Evolutionary conservation across 2,888 invertebrate genomes (phyloP).

Genomic region (Agrotis segetum): DNA sequence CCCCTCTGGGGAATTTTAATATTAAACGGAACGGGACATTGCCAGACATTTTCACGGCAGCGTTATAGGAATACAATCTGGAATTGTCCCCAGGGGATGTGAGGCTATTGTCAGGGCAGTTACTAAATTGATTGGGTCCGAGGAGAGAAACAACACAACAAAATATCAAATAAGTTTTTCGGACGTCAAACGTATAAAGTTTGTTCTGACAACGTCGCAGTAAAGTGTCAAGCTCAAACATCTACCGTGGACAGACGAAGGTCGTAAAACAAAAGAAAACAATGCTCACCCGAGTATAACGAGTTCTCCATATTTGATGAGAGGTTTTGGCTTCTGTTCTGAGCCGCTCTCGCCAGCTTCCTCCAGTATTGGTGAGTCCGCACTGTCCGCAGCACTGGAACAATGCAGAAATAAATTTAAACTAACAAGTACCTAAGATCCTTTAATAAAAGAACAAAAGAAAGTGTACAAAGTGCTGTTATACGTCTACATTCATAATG

Average conservation of each 20-base stretch:
- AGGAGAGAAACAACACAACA: constrained; percentile 26
- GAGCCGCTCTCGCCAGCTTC: constrained; percentile 94
- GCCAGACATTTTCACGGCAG: constrained; percentile 17
- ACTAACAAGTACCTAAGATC: constrained; percentile 8
- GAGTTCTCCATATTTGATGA: constrained; percentile 97
- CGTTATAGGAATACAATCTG: constrained; percentile 26
- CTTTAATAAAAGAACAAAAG: constrained; percentile 32
- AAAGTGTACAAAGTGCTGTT: constrained; percentile 9
- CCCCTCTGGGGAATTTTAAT: constrained; percentile 45
- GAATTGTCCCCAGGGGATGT: constrained; percentile 17
- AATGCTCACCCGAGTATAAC: constrained; percentile 96
- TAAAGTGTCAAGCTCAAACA: background rate
- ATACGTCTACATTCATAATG: constrained; percentile 11
- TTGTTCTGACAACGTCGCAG: constrained; percentile 3
- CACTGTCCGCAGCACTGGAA: constrained; percentile 90
- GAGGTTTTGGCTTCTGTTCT: constrained; percentile 94
- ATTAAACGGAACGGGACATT: constrained; percentile 39
- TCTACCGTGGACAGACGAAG: constrained; percentile 8
- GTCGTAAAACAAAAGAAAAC: constrained; percentile 27
- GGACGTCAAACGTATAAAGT: background rate
- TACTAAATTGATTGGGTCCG: constrained; percentile 22
- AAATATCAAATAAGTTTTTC: background rate
- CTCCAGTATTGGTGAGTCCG: constrained; percentile 94
- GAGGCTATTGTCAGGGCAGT: constrained; percentile 28
- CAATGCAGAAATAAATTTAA: constrained; percentile 61